Evolutionary conservation across 2,113 vertebrate species (phyloP).

Genomic region (Pterocles gutturalis): DNA sequence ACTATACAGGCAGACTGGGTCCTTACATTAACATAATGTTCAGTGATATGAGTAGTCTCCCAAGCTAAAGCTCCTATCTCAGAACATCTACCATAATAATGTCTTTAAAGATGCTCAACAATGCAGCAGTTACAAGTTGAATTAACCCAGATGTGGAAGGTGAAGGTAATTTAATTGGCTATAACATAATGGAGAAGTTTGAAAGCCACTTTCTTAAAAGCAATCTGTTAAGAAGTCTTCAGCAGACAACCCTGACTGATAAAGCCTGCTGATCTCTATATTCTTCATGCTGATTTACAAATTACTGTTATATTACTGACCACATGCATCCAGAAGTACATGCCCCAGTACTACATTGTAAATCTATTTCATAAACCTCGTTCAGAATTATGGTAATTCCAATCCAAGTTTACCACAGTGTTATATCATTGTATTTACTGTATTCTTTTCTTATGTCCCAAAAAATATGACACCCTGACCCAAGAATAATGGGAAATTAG

Average conservation of each 20-base stretch:
- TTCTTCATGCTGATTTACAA: slow-evolving; percentile 1
- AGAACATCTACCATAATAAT: not conserved
- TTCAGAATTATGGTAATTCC: not conserved
- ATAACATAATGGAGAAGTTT: not conserved
- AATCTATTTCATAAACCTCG: not conserved
- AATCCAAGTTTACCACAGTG: not conserved
- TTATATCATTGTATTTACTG: not conserved
- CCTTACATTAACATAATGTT: not conserved
- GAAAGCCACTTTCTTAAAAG: not conserved
- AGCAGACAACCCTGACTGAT: not conserved
- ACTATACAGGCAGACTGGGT: not conserved
- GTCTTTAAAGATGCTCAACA: not conserved
- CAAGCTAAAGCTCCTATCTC: not conserved
- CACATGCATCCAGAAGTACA: not conserved
- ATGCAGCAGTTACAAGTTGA: not conserved
- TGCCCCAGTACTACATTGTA: not conserved
- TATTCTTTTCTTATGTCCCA: not conserved
- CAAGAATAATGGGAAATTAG: not conserved
- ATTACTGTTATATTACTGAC: slow-evolving; percentile 18
- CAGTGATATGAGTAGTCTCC: not conserved
- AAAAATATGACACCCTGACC: not conserved
- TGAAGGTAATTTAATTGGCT: not conserved
- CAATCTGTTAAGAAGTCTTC: not conserved
- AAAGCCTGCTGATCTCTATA: not conserved
- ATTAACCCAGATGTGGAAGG: not conserved